phyloP scores from a whole-genome alignment of 1,140 invertebrate genomes.

The Drosophila asahinai region DNA sequence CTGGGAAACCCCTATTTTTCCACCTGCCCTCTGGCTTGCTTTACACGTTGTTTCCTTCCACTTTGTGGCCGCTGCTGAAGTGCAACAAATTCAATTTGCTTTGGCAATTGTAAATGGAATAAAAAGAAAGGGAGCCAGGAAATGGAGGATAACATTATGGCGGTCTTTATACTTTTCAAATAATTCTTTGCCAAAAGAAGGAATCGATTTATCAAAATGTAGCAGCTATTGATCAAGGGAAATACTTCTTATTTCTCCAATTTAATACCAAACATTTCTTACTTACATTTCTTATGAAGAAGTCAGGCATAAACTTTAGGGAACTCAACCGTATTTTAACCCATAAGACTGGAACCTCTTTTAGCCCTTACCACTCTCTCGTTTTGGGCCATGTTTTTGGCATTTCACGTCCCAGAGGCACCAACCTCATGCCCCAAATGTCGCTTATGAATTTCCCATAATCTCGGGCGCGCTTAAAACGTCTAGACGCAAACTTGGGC shows the following conservation, averaged over 20 bases:
- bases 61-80: constrained; percentile 35
- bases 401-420: constrained; percentile 22
- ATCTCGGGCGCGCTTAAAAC: constrained; percentile 48
- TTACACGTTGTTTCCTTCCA: constrained; percentile 29
- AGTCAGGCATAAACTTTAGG: background rate
- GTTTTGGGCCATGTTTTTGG: constrained; percentile 23
- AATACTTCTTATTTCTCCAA: background rate
- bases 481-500: constrained; percentile 53
- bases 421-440: background rate
- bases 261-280: background rate
- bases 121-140: constrained; percentile 15
- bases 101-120: constrained; percentile 36
- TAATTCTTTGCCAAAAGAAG: background rate
- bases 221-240: background rate
- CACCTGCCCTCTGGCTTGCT: constrained; percentile 7
- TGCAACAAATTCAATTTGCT: constrained; percentile 62
- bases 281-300: background rate
- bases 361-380: background rate
- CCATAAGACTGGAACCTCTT: constrained; percentile 7
- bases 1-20: constrained; percentile 3
- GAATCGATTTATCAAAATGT: constrained; percentile 1
- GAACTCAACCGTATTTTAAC: constrained; percentile 7
- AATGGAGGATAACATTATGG: constrained; percentile 24
- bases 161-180: constrained; percentile 21
- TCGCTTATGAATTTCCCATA: constrained; percentile 54